Evolutionary conservation across 64 coral and sea anemone genomes (phyloP).

Genomic region (Montipora cactus): DNA sequence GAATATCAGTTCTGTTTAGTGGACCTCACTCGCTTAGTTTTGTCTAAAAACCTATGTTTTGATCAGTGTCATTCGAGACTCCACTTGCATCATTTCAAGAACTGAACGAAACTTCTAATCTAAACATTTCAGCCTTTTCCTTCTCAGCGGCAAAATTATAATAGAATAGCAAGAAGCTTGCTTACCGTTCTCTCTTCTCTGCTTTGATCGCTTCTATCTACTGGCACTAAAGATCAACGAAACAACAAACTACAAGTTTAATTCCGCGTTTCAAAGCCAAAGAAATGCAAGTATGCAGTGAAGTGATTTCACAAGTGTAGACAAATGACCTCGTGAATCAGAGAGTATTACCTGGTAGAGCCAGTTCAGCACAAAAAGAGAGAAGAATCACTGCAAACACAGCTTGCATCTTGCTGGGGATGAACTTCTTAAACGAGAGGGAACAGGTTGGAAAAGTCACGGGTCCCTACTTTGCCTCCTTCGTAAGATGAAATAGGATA

Average conservation of each 20-base stretch:
- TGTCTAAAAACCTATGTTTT: neutral
- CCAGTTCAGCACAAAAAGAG: constrained; percentile 4
- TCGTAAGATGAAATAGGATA: constrained; percentile 13
- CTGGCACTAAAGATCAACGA: neutral
- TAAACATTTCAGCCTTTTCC: neutral
- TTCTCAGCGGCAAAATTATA: neutral
- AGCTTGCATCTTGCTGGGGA: constrained; percentile 5
- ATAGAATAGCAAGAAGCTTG: neutral
- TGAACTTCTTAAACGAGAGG: neutral
- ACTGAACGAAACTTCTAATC: neutral
- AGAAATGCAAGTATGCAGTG: neutral
- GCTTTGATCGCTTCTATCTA: neutral
- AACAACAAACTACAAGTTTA: too few relatives aligned
- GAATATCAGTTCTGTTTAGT: too few relatives aligned
- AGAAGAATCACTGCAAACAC: neutral
- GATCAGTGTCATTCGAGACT: neutral
- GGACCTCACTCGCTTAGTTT: too few relatives aligned
- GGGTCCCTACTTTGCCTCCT: neutral
- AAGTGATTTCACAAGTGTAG: neutral
- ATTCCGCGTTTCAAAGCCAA: too few relatives aligned
- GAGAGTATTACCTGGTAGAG: constrained; percentile 8
- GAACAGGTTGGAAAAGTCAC: neutral
- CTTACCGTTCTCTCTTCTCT: constrained; percentile 19
- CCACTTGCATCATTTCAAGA: neutral
- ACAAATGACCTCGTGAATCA: neutral